Conservation (phyloP, 2,888 invertebrate genomes). For the Antheraea assamensis region DNA sequence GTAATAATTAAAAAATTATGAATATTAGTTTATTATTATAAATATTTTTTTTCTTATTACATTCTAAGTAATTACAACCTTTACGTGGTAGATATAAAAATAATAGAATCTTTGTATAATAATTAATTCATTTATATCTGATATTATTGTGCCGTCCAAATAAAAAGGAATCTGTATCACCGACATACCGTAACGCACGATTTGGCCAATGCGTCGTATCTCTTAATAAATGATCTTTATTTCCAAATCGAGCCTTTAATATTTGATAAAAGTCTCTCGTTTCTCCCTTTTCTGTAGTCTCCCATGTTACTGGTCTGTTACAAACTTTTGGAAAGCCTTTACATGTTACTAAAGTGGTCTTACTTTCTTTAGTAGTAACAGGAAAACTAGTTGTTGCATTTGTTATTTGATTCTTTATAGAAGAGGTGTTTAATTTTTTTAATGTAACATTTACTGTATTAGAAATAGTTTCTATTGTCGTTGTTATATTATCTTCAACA, state of each 20-base stretch:
- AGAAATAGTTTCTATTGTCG: background rate
- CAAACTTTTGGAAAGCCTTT: constrained; percentile 50
- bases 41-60: no score
- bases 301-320: constrained; percentile 61
- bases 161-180: constrained; percentile 36
- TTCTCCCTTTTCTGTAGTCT: constrained; percentile 64
- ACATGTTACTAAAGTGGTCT: constrained; percentile 19
- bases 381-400: constrained; percentile 7
- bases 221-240: constrained; percentile 47
- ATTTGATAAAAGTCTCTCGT: constrained; percentile 66
- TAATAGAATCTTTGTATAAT: background rate
- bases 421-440: constrained; percentile 20
- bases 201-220: constrained; percentile 56
- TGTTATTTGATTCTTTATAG: constrained; percentile 7
- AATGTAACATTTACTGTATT: constrained; percentile 16
- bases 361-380: background rate
- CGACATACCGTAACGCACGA: constrained; percentile 24
- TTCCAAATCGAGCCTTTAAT: constrained; percentile 54
- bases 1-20: no score
- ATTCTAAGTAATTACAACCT: background rate
- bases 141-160: constrained; percentile 36
- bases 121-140: background rate
- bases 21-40: no score
- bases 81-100: no score
- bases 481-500: background rate